These are phyloP conservation scores for Drosophila kuntzei DNA, from an alignment of 2,888 invertebrate genomes.

Conservation along the genomic window DNA sequence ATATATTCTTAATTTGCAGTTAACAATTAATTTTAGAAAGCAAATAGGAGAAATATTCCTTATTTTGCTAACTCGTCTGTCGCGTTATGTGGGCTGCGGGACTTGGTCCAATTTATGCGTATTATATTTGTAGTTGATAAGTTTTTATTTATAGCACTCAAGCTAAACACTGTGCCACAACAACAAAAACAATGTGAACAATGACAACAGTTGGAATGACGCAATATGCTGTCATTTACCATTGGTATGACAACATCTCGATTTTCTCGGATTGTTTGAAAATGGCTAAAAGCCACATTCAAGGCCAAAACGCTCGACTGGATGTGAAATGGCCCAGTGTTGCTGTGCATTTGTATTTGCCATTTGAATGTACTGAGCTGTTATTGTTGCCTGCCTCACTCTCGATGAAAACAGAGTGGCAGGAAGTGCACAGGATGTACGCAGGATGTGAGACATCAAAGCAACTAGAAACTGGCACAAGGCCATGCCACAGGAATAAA, in stretches of 20 bases:
- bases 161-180: conserved; percentile 42
- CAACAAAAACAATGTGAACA: conserved; percentile 3
- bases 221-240: conserved; percentile 45
- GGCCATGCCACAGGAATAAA: conserved; percentile 28
- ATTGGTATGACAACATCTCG: conserved; percentile 66
- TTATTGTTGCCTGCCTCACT: conserved; percentile 21
- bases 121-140: conserved; percentile 49
- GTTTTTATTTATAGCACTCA: conserved; percentile 69
- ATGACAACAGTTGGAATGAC: conserved; percentile 38
- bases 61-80: not conserved
- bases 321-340: conserved; percentile 42
- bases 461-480: conserved; percentile 52
- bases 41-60: not conserved
- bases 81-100: conserved; percentile 9
- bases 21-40: not conserved
- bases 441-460: conserved; percentile 39
- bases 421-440: conserved; percentile 50
- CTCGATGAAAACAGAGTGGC: conserved; percentile 27
- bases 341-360: conserved; percentile 33
- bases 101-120: conserved; percentile 9
- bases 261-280: conserved; percentile 47
- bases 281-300: conserved; percentile 62
- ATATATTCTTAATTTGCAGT: not conserved
- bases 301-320: conserved; percentile 52
- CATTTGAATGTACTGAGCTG: conserved; percentile 6